A percentile compares a stretch with the other conserved stretches of the same genome.
Conservation (phyloP, 2,797 vertebrate genomes). For the Leptatherina wallacei region DNA sequence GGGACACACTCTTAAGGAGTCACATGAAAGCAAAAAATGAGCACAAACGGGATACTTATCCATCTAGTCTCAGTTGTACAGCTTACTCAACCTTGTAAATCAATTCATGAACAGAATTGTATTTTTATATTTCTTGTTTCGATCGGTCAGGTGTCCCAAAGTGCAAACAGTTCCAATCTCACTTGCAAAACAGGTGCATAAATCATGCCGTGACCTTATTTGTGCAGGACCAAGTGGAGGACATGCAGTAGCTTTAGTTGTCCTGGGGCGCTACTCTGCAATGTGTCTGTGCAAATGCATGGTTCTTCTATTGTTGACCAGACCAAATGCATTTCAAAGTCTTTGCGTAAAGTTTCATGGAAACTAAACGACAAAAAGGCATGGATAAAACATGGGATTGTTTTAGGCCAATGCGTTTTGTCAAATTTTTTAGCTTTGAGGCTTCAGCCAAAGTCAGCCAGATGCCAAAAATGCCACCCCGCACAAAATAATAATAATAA, state of each 20-base stretch:
- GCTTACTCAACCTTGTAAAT: constrained; percentile 67
- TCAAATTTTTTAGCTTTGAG: background rate
- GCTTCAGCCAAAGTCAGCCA: background rate
- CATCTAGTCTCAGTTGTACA: constrained; percentile 17
- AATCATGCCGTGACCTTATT: constrained; percentile 78
- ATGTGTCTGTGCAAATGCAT: background rate
- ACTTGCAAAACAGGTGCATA: constrained; percentile 73
- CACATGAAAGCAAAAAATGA: background rate
- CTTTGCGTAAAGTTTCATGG: background rate
- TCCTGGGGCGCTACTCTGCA: constrained; percentile 36
- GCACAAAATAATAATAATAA: too few species aligned
- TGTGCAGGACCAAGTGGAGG: constrained; percentile 55
- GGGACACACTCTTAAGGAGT: background rate
- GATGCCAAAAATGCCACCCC: background rate
- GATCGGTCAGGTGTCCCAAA: constrained; percentile 68
- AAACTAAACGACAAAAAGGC: background rate
- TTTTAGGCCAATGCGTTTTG: background rate
- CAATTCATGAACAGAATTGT: constrained; percentile 62
- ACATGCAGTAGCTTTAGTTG: constrained; percentile 46
- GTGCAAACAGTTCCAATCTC: constrained; percentile 63
- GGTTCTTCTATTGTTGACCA: constrained; percentile 9
- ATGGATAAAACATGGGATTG: background rate
- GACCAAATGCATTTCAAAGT: constrained; percentile 16
- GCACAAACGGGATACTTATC: constrained; percentile 30
- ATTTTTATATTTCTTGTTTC: constrained; percentile 68